Base-by-base conservation (phyloP, 2,888 invertebrate genomes). In the Drosophila colorata region DNA sequence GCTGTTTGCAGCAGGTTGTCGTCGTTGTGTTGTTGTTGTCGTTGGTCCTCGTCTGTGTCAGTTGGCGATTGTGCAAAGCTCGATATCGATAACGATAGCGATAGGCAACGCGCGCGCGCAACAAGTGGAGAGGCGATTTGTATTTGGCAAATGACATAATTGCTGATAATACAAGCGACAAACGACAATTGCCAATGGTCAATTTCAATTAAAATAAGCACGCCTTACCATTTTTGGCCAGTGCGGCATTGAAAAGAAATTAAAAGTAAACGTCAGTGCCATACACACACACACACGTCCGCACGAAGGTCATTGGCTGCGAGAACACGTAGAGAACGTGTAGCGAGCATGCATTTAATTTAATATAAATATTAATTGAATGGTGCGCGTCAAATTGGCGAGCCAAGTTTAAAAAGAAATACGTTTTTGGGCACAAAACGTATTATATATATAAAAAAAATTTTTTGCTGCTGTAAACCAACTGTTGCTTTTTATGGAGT, bases 201-300 rank as follows among this genome's bases (percentile, higher is more conserved):
- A 75, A 78, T 76, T 79, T 79, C 58, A 79, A 78, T 72, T 79
- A 69, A 73, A 73, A 64, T 72, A 59, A 66, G 63, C 73, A 65
- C 70, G 65, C 47, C 56, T 75, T 69, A 35, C 81, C 81, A 87
- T 87, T 79, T 87, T 90, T 80, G 85, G 88, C 51, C 65, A 75
- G 74, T 69, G 51, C 82, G 80, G 68, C 88, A 90, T 86, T 90
- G 90, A 90, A 90, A 90, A 89, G 90, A 90, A 90, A 90, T 90
- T 88, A 90, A 90, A 88, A 90, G 90, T 90, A 78, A 89, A 80
- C 74, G 78, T 77, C 74, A 77, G 73, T 80, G 72, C 57, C 74
- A 69, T 56, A 77, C 64, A 70, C 57, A 74, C 58, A 66, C 25
- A 66, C 44, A 52, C 56, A 65, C 43, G 44, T 59, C 49, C 49